phyloP scores from a whole-genome alignment of 2,888 invertebrate genomes.

The Hemicrepidius hirtus region DNA sequence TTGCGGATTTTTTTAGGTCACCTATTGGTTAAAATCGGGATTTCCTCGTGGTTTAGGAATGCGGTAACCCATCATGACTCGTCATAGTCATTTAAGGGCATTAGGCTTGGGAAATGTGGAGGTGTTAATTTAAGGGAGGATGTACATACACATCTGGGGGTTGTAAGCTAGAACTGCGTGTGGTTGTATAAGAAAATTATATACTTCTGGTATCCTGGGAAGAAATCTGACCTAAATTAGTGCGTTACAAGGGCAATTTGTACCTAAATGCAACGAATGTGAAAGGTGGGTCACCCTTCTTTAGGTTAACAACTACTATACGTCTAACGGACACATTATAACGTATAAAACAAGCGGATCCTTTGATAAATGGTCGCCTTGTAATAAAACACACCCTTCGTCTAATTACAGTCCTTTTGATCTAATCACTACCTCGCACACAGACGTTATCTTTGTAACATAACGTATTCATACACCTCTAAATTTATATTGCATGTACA shows the following conservation, averaged over 20 bases:
- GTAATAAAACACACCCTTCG: constrained; percentile 54
- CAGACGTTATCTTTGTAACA: constrained; percentile 40
- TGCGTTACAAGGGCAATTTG: background rate
- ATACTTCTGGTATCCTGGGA: background rate
- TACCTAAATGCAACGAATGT: constrained; percentile 7
- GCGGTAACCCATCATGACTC: too few species aligned
- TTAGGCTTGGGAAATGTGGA: too few species aligned
- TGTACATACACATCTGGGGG: too few species aligned
- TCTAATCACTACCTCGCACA: constrained; percentile 48
- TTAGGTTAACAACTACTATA: constrained; percentile 30
- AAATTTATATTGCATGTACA: constrained; percentile 20
- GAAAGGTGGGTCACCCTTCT: background rate
- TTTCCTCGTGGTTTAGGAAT: too few species aligned
- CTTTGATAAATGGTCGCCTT: constrained; percentile 40
- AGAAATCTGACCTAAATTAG: constrained; percentile 8
- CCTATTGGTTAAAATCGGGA: too few species aligned
- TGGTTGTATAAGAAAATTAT: background rate
- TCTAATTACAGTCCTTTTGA: constrained; percentile 56
- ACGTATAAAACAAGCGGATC: constrained; percentile 37
- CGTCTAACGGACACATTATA: constrained; percentile 31
- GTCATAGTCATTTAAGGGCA: too few species aligned
- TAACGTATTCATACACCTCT: constrained; percentile 26
- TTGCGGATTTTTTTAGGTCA: too few species aligned
- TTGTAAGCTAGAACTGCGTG: too few species aligned
- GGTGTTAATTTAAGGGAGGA: too few species aligned